phyloP scores from a whole-genome alignment of 1,140 invertebrate species.

The Telenomus remus region DNA sequence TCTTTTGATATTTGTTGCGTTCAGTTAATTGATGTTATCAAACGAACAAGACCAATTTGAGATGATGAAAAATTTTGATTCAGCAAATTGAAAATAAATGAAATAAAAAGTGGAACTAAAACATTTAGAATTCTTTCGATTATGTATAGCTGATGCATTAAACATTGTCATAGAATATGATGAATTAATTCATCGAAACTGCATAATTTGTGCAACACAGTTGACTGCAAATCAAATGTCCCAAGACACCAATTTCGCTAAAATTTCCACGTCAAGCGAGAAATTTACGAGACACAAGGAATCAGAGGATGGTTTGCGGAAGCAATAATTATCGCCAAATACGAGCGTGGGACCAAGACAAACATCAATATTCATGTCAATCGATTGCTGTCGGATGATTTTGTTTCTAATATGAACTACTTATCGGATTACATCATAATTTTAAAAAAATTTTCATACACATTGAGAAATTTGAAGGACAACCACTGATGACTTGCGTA shows the following conservation, averaged over 20 bases:
- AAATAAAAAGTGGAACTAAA: no score
- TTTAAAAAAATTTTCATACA: conserved; percentile 5
- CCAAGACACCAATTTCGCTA: conserved; percentile 50
- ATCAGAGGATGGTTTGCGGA: conserved; percentile 32
- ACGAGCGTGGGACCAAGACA: conserved; percentile 37
- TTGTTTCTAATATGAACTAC: conserved; percentile 5
- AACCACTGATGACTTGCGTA: no score
- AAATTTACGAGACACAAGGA: conserved; percentile 51
- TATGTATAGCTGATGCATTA: no score
- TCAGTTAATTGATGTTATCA: no score
- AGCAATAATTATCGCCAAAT: conserved; percentile 51
- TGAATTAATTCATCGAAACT: conserved; percentile 13
- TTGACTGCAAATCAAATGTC: conserved; percentile 37
- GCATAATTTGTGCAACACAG: conserved; percentile 17
- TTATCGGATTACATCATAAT: conserved; percentile 28
- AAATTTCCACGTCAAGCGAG: conserved; percentile 38
- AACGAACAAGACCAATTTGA: no score
- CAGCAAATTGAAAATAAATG: no score
- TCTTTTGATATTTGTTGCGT: no score
- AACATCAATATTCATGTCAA: conserved; percentile 53
- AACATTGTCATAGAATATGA: background rate
- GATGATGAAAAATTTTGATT: no score
- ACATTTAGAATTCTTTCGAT: no score
- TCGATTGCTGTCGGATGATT: conserved; percentile 19
- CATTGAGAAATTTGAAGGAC: no score